Evolutionary conservation across 2,113 vertebrate species (phyloP).

Genomic region (Tringa solitaria): DNA sequence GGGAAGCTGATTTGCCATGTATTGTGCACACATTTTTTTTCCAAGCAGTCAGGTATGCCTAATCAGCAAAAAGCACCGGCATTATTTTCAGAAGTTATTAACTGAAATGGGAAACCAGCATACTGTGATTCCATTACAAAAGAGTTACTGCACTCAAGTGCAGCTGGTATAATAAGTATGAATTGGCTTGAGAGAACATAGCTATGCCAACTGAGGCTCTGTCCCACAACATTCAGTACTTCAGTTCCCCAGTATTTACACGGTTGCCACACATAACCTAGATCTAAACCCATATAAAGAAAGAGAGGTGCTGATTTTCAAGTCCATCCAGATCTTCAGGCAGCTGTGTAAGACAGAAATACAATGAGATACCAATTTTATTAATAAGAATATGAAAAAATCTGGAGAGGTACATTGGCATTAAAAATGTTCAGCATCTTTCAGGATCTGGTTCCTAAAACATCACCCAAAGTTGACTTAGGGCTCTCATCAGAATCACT

Average conservation of each 20-base stretch:
- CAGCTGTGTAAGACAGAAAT: not conserved
- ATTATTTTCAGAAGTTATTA: slow-evolving; percentile 62
- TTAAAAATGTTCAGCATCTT: not conserved
- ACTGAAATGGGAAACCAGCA: slow-evolving; percentile 44
- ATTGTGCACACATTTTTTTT: not conserved
- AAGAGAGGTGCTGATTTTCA: not conserved
- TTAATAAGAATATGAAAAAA: not conserved
- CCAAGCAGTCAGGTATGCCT: slow-evolving; percentile 32
- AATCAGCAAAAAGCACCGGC: slow-evolving; percentile 56
- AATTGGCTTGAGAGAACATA: not conserved
- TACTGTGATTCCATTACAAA: slow-evolving; percentile 45
- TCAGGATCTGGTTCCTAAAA: not conserved
- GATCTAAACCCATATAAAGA: not conserved
- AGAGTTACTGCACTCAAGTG: slow-evolving; percentile 40
- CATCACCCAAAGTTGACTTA: not conserved
- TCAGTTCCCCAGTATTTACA: not conserved
- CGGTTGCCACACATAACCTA: not conserved
- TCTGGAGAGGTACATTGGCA: not conserved
- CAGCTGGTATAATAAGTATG: not conserved
- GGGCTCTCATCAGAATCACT: not conserved
- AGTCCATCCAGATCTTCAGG: not conserved
- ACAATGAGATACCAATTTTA: not conserved
- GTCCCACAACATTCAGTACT: not conserved
- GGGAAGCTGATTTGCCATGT: slow-evolving; percentile 4
- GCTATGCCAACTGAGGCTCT: not conserved